Evolutionary conservation across 1,140 invertebrate genomes (phyloP), one percentile per base, ranked within the genome.

Genomic region (Zaprionus taronus): DNA sequence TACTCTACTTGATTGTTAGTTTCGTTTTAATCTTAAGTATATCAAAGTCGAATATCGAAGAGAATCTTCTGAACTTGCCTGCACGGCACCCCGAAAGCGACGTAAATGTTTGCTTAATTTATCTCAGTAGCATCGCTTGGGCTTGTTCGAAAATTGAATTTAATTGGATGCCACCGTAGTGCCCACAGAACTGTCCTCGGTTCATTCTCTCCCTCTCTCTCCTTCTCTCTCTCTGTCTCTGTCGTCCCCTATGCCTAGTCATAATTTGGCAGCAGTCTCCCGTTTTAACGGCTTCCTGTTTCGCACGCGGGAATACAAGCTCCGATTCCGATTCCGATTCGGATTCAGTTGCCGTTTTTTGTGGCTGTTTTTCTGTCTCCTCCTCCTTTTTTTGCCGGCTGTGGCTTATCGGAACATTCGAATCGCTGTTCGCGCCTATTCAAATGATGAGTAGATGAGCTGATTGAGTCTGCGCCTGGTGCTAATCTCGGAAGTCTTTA

Each of bases 351-450:
- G 31, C 31, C 31, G 31, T 60, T 17, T 17, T 14, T 62, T 66
- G 47, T 51, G 22, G 22, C 20, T 12, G 47, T 57, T 41, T 28
- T 34, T 2, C 68, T 64, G 80, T 68, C 79, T 77, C 53, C 49
- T 55, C 17, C 55, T 20, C 9, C 34, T 44, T 22, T 65, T 65
- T 57, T 57, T 66, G 56, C 31, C 34, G 41, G 41, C 41, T 47
- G 41, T 20, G 41, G 41, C 53, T 79, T 89, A 89, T 89, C 84
- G 34, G 7, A 61, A n/a, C 70, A 68, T 72, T 77, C 53, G 65
- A 57, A 90, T 90, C 85, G 55, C 81, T 81, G 68, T 90, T 90
- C 81, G 77, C 85, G 90, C 85, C 85, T 90, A 90, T 90, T 90
- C 66, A 87, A 87, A 87, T 87, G 74, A 81, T 79, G 70, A 61